A percentile compares a stretch with the other conserved stretches of the same genome.
These are phyloP conservation scores for Nephrotoma appendiculata DNA, from an alignment of 2,888 invertebrate genomes.

Conservation along the genomic window DNA sequence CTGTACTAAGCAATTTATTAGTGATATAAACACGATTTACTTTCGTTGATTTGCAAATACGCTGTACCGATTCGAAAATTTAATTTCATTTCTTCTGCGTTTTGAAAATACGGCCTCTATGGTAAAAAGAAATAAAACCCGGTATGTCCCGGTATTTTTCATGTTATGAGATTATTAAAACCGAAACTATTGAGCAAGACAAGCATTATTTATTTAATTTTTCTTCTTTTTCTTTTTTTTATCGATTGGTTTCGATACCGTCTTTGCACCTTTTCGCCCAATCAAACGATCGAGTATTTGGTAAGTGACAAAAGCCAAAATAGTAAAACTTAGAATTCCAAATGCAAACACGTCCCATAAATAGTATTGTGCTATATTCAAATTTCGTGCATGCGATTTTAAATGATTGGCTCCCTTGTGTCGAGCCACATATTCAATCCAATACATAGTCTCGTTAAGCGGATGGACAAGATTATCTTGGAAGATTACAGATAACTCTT, in stretches of 20 bases:
- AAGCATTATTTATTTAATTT: not conserved
- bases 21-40: too few species aligned
- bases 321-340: conserved; percentile 12
- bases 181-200: too few species aligned
- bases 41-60: too few species aligned
- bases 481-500: conserved; percentile 35
- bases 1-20: too few species aligned
- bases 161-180: too few species aligned
- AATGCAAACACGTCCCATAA: conserved; percentile 38
- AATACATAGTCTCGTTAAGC: conserved; percentile 41
- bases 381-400: conserved; percentile 28
- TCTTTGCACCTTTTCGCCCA: not conserved
- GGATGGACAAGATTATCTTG: conserved; percentile 40
- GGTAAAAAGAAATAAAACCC: too few species aligned
- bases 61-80: too few species aligned
- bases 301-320: not conserved
- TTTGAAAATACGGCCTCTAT: too few species aligned
- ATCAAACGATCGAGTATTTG: not conserved
- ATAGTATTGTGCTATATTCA: conserved; percentile 30
- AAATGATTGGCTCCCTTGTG: conserved; percentile 30
- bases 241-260: not conserved
- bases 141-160: too few species aligned
- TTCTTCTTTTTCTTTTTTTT: not conserved
- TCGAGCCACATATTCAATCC: conserved; percentile 42
- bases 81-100: too few species aligned